Base-by-base conservation (phyloP, 2,113 vertebrate species). In the Spea multiplicata region DNA sequence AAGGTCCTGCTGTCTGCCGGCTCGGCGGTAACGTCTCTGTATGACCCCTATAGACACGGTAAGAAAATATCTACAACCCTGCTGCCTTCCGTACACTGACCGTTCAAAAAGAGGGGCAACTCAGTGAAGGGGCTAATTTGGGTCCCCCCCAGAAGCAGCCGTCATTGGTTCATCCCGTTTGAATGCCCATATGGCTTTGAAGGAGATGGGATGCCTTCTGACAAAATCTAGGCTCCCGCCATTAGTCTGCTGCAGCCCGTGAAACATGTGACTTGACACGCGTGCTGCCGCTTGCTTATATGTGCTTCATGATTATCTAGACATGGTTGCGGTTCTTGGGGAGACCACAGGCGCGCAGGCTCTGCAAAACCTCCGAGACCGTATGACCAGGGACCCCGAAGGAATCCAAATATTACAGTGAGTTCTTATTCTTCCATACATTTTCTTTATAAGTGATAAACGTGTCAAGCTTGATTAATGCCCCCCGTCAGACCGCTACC, bases 251-350 rank as follows among this genome's bases (percentile, higher is more conserved):
- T 30, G 30, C 30, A 2, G 30, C 30, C 1, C 2, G 30, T 30
- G 30, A 30, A 30, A 30, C 30, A 30, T 30, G 30, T 30, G 30
- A 30, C 30, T 30, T 2, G 1, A 0, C 12, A 1, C 13, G n/a
- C 30, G 3, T 66, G 17, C 0, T 5, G 2, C 10, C 3, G n/a
- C 65, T 70, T 17, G 8, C 2, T 12, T 6, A 64, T n/a, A 48
- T n/a, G 66, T 75, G 9, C 70, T 13, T 78, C 47, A 44, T 8
- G 0, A 1, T 72, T 65, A 87, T 87, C 73, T 89, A 99, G 97
- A 99, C 86, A 99, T 98, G 97, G 95, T 99, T 3, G 97, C 97
- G 0, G 97, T 99, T 44, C 93, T 99, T 0, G 96, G 95, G 4
- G 97, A 99, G 85, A 96, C 97, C 3, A 99, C 97, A 0, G 96